Percentiles rank a stretch among this genome's conserved stretches.
phyloP scores from a whole-genome alignment of 2,888 invertebrate genomes.

The Eristalinus sepulchralis region DNA sequence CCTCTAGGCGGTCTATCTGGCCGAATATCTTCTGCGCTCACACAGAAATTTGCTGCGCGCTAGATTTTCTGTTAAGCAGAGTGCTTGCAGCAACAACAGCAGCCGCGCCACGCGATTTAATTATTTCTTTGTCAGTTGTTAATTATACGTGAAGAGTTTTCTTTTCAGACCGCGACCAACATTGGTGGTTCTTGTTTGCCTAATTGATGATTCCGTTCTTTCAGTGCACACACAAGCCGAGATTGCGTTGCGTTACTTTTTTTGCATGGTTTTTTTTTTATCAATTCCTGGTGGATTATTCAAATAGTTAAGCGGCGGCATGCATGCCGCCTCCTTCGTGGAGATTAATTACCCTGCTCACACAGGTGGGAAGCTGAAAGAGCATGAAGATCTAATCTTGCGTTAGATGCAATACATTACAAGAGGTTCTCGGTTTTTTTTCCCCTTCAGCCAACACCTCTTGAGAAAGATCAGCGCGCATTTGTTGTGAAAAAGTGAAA shows the following conservation, averaged over 20 bases:
- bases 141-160: slow-evolving; percentile 46
- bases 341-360: slow-evolving; percentile 47
- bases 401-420: slow-evolving; percentile 20
- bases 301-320: slow-evolving; percentile 38
- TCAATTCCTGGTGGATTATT: slow-evolving; percentile 49
- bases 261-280: slow-evolving; percentile 23
- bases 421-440: slow-evolving; percentile 14
- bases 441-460: background rate
- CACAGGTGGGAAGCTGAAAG: slow-evolving; percentile 44
- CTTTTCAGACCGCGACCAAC: slow-evolving; percentile 52
- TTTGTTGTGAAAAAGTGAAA: background rate
- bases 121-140: slow-evolving; percentile 56
- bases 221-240: slow-evolving; percentile 27
- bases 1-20: slow-evolving; percentile 28
- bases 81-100: slow-evolving; percentile 1
- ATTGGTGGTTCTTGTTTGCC: slow-evolving; percentile 41
- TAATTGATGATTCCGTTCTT: slow-evolving; percentile 62
- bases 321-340: background rate
- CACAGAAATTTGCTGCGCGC: background rate
- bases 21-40: slow-evolving; percentile 25
- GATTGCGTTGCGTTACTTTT: slow-evolving; percentile 13
- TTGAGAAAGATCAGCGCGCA: background rate
- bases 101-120: slow-evolving; percentile 35
- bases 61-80: slow-evolving; percentile 35
- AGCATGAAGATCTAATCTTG: slow-evolving; percentile 51